These are phyloP conservation scores for Tetranychus piercei DNA, from an alignment of 2,888 invertebrate species.

Conservation along the genomic window DNA sequence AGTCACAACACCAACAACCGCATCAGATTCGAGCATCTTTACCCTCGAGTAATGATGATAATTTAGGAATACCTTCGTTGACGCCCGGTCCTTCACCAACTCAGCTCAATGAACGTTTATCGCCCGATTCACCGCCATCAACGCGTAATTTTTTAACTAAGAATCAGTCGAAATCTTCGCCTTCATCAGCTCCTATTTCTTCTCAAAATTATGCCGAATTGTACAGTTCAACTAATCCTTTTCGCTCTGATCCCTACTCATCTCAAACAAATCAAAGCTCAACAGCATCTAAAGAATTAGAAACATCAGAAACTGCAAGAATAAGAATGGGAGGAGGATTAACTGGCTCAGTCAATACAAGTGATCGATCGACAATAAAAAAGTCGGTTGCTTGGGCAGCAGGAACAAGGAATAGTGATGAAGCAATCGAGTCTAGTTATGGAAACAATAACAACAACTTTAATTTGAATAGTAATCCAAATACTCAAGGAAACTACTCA, in stretches of 20 bases:
- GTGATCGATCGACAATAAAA: conserved; percentile 25
- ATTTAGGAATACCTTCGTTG: conserved; percentile 2
- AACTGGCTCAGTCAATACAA: neutral
- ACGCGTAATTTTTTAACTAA: neutral
- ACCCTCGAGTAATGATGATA: neutral
- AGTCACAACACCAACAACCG: neutral
- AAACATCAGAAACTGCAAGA: neutral
- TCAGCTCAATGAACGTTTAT: neutral
- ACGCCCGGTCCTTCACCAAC: conserved; percentile 12
- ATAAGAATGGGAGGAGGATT: neutral
- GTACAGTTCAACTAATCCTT: neutral
- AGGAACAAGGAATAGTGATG: conserved; percentile 19
- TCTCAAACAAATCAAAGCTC: neutral
- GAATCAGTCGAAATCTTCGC: neutral
- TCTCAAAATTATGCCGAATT: neutral
- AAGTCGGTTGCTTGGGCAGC: conserved; percentile 30
- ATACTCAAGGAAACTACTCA: too few relatives aligned
- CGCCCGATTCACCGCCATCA: neutral
- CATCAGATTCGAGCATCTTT: neutral
- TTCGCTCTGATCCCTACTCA: neutral
- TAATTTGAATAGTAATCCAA: too few relatives aligned
- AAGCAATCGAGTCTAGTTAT: neutral
- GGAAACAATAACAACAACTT: neutral
- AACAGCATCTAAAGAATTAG: neutral
- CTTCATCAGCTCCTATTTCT: neutral